Conservation (phyloP, 2,888 invertebrate species). For the Keiferia lycopersicella region DNA sequence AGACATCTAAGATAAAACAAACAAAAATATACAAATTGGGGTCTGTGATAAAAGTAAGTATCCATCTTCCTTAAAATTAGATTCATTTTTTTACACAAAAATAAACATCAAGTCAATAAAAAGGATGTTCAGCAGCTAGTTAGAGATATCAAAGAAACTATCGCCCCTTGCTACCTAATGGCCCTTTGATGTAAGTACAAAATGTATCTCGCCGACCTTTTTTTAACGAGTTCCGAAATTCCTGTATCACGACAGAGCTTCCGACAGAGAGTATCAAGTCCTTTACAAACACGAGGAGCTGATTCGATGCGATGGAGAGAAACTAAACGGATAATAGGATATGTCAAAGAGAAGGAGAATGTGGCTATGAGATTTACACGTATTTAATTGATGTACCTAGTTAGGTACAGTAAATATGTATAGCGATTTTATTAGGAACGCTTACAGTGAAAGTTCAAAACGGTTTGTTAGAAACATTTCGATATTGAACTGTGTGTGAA, state of each 20-base stretch:
- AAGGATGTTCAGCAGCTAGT: neutral
- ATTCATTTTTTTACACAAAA: too few species aligned
- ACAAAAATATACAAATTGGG: too few species aligned
- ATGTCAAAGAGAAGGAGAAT: slow-evolving; percentile 1
- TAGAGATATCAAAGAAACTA: neutral
- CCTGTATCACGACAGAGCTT: neutral
- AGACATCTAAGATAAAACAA: too few species aligned
- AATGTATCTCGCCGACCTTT: neutral
- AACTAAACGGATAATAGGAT: slow-evolving; percentile 16
- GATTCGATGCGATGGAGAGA: slow-evolving; percentile 7
- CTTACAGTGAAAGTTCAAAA: too few species aligned
- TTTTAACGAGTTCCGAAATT: slow-evolving; percentile 11
- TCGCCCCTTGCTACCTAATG: neutral
- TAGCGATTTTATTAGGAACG: too few species aligned
- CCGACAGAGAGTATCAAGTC: neutral
- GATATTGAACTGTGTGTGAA: too few species aligned
- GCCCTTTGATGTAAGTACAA: slow-evolving; percentile 7
- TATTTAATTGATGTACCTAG: too few species aligned
- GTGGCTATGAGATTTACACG: neutral
- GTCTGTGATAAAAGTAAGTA: too few species aligned
- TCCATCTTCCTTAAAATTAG: neutral
- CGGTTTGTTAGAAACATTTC: too few species aligned
- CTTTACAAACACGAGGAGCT: slow-evolving; percentile 1
- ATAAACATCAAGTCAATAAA: too few species aligned
- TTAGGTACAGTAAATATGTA: too few species aligned